phyloP scores from a whole-genome alignment of 1,140 invertebrate genomes.

The Rhyzopertha dominica region DNA sequence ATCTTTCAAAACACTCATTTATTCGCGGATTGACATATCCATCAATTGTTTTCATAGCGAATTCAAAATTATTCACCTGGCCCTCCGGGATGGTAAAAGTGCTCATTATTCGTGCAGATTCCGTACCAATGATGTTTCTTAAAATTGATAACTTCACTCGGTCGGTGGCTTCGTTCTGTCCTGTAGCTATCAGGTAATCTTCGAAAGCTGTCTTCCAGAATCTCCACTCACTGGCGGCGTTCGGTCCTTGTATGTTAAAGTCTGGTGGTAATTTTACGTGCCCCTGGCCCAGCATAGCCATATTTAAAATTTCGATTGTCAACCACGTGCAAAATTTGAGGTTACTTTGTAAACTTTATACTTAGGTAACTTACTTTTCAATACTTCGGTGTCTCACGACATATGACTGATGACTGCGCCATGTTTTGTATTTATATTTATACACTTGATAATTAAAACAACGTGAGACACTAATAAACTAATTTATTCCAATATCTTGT shows the following conservation, averaged over 20 bases:
- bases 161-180: constrained; percentile 11
- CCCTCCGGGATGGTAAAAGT: background rate
- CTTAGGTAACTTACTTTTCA: no score
- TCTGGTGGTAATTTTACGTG: constrained; percentile 12
- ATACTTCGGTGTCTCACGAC: no score
- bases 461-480: no score
- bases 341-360: no score
- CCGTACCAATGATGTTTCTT: constrained; percentile 2
- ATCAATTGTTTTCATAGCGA: background rate
- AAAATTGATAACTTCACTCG: background rate
- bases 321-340: no score
- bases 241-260: constrained; percentile 10
- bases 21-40: background rate
- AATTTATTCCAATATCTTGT: no score
- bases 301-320: no score
- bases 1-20: background rate
- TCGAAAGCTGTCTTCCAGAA: constrained; percentile 12
- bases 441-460: no score
- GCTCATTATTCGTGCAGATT: constrained; percentile 1
- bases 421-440: no score
- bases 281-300: no score
- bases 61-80: background rate
- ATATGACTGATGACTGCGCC: no score
- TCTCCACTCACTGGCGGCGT: constrained; percentile 7
- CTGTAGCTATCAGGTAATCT: constrained; percentile 8